Evolutionary conservation across 2,113 vertebrate species (phyloP).

Genomic region (Numida meleagris): DNA sequence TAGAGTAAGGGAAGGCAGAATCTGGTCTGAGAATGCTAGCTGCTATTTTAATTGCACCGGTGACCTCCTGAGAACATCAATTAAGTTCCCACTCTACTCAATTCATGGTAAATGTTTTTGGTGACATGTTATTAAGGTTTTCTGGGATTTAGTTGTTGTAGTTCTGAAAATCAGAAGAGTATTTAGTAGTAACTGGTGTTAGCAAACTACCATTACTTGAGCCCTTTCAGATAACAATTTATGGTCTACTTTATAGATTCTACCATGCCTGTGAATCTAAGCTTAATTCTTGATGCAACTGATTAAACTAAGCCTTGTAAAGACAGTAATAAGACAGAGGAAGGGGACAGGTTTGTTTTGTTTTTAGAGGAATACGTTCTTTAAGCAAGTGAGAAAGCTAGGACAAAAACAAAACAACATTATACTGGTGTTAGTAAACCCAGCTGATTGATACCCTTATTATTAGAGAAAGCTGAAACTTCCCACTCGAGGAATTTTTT

Average conservation of each 20-base stretch:
- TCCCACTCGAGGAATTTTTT: not conserved
- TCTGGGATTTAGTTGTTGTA: not conserved
- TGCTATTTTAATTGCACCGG: not conserved
- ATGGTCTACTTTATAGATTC: slow-evolving; percentile 14
- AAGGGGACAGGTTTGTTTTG: not conserved
- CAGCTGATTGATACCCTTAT: slow-evolving; percentile 47
- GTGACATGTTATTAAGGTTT: not conserved
- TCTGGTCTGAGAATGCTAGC: not conserved
- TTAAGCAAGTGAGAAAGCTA: slow-evolving; percentile 44
- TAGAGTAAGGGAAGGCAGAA: not conserved
- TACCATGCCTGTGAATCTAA: not conserved
- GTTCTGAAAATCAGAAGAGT: not conserved
- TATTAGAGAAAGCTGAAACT: slow-evolving; percentile 44
- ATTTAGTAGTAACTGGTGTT: not conserved
- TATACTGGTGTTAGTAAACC: slow-evolving; percentile 26
- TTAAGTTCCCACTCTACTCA: not conserved
- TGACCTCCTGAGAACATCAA: not conserved
- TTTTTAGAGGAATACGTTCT: slow-evolving; percentile 37
- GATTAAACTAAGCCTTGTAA: slow-evolving; percentile 66
- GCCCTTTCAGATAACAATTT: slow-evolving; percentile 34
- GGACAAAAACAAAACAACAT: slow-evolving; percentile 30
- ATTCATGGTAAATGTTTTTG: not conserved
- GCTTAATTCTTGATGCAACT: slow-evolving; percentile 23
- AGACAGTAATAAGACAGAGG: slow-evolving; percentile 38
- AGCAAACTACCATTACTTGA: not conserved